A percentile compares a stretch with the other conserved stretches of the same genome.
These are phyloP conservation scores for Fistularia tabacaria DNA, from an alignment of 2,797 vertebrate species.

Conservation along the genomic window DNA sequence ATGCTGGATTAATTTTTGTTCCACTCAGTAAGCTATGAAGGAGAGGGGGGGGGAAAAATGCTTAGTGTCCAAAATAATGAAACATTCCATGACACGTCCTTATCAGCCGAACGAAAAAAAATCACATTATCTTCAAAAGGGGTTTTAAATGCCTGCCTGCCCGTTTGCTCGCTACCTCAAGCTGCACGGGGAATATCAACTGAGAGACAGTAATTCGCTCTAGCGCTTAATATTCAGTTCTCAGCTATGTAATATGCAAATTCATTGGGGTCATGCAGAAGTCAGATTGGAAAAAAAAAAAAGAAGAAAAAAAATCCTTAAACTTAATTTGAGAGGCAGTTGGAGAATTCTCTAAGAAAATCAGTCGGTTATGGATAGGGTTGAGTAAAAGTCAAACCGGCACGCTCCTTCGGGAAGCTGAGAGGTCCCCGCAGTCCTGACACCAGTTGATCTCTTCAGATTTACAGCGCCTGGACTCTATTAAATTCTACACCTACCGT, in stretches of 20 bases:
- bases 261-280: conserved; percentile 72
- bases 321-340: conserved; percentile 69
- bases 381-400: conserved; percentile 61
- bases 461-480: conserved; percentile 45
- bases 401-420: conserved; percentile 40
- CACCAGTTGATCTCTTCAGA: conserved; percentile 59
- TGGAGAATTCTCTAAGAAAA: conserved; percentile 63
- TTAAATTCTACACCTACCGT: conserved; percentile 48
- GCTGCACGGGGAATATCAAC: conserved; percentile 70
- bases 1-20: conserved; percentile 70
- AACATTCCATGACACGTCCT: conserved; percentile 73
- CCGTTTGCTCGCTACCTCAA: conserved; percentile 61
- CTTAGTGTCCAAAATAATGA: conserved; percentile 77
- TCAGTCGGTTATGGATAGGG: conserved; percentile 61
- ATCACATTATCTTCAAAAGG: conserved; percentile 77
- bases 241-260: conserved; percentile 77
- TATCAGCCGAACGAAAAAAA: conserved; percentile 77
- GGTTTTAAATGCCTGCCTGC: conserved; percentile 69
- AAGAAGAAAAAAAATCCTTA: conserved; percentile 40
- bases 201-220: conserved; percentile 71
- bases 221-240: conserved; percentile 76
- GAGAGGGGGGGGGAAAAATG: conserved; percentile 46
- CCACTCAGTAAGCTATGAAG: conserved; percentile 58
- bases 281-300: conserved; percentile 64
- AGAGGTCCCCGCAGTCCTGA: conserved; percentile 54